phyloP scores from a whole-genome alignment of 2,797 vertebrate genomes.

The Sparidentex hasta region DNA sequence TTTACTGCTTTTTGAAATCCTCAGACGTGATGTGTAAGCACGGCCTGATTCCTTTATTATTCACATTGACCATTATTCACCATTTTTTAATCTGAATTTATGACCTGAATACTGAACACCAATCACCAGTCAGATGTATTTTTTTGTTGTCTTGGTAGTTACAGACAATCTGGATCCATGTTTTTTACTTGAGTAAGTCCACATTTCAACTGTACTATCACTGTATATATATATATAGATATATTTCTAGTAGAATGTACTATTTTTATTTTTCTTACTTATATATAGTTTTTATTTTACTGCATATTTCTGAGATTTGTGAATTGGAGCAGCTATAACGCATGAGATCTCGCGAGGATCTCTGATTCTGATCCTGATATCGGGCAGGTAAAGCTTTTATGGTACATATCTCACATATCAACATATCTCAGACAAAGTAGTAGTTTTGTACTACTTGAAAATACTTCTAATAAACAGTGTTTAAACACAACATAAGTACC shows the following conservation, averaged over 20 bases:
- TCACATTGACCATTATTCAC: slow-evolving; percentile 2
- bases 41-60: slow-evolving; percentile 14
- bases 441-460: no score
- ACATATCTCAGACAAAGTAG: not conserved
- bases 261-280: no score
- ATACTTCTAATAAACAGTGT: no score
- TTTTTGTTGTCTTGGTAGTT: not conserved
- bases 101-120: not conserved
- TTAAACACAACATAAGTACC: no score
- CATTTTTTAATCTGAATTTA: not conserved
- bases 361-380: not conserved
- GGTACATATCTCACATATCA: not conserved
- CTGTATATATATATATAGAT: no score
- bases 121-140: not conserved
- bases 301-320: no score
- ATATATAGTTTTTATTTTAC: no score
- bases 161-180: not conserved
- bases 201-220: not conserved
- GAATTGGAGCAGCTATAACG: no score
- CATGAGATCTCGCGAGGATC: no score
- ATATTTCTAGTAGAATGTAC: no score
- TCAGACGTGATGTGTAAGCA: slow-evolving; percentile 7
- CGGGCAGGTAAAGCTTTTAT: not conserved
- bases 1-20: slow-evolving; percentile 10
- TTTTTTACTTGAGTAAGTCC: not conserved